Evolutionary conservation across 2,797 vertebrate genomes (phyloP).

Genomic region (Phalanger gymnotis): DNA sequence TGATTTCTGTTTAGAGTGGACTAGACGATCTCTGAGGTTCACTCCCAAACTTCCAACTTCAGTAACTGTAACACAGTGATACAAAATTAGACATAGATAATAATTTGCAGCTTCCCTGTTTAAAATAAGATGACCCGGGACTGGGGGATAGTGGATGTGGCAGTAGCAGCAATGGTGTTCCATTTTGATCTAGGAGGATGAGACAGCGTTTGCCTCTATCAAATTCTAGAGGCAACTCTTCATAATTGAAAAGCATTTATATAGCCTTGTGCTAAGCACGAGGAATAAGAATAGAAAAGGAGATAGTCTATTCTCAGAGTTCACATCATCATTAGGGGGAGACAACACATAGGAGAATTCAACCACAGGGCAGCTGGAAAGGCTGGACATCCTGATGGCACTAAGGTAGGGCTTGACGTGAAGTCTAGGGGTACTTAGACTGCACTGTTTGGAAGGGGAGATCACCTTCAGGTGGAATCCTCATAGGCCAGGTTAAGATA

Average conservation of each 20-base stretch:
- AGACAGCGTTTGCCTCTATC: background rate
- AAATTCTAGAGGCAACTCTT: background rate
- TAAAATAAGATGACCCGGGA: conserved; percentile 13
- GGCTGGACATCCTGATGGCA: background rate
- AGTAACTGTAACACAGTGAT: background rate
- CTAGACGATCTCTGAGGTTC: background rate
- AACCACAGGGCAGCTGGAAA: background rate
- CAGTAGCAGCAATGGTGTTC: background rate
- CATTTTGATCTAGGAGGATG: background rate
- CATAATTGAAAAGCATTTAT: background rate
- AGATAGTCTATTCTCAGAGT: no score
- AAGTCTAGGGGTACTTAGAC: background rate
- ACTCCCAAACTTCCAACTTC: background rate
- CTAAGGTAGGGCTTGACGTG: background rate
- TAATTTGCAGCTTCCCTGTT: background rate
- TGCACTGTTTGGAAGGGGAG: background rate
- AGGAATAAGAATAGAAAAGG: background rate
- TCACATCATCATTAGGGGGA: background rate
- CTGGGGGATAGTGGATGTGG: background rate
- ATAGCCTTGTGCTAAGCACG: background rate
- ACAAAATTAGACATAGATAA: background rate
- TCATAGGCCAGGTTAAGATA: background rate
- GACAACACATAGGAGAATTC: background rate
- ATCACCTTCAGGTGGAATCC: background rate
- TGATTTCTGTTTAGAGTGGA: background rate